A percentile compares a stretch with the other conserved stretches of the same genome.
These are phyloP conservation scores for Mamestra configurata DNA, from an alignment of 1,140 invertebrate genomes.

Conservation along the genomic window DNA sequence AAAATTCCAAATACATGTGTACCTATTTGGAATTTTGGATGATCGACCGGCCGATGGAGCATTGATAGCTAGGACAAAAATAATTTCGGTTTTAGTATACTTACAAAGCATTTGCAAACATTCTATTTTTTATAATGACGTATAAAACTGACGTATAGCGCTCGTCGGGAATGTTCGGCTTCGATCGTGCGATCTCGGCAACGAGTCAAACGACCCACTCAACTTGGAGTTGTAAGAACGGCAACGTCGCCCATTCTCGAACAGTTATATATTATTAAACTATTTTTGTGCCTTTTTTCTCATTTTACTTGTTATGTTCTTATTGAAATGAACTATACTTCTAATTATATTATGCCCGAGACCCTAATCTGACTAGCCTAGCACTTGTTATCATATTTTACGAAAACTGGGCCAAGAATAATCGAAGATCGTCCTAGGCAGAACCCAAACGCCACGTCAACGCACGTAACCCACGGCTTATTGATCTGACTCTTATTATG, in stretches of 20 bases:
- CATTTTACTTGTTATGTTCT: background rate
- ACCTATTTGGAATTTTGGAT: too few species aligned
- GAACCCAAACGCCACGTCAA: background rate
- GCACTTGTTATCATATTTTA: background rate
- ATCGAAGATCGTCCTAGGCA: background rate
- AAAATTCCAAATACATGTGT: too few species aligned
- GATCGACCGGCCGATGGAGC: background rate
- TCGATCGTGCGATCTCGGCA: constrained; percentile 69
- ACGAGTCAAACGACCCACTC: constrained; percentile 71
- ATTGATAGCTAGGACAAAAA: too few species aligned
- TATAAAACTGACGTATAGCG: constrained; percentile 55
- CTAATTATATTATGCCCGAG: background rate
- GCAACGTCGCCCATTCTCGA: constrained; percentile 74
- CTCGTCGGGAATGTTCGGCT: constrained; percentile 64
- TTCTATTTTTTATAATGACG: constrained; percentile 56
- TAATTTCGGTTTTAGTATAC: background rate
- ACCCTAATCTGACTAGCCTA: background rate
- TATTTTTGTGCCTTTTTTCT: constrained; percentile 52
- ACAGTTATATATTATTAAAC: constrained; percentile 61
- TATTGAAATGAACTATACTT: background rate
- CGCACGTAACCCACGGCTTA: background rate
- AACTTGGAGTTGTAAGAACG: constrained; percentile 64
- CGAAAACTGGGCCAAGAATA: background rate
- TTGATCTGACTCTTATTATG: background rate
- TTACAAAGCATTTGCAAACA: constrained; percentile 41